Evolutionary conservation across 2,113 vertebrate species (phyloP), one percentile per base, ranked within the genome.

Genomic region (Sebastes schlegelii): DNA sequence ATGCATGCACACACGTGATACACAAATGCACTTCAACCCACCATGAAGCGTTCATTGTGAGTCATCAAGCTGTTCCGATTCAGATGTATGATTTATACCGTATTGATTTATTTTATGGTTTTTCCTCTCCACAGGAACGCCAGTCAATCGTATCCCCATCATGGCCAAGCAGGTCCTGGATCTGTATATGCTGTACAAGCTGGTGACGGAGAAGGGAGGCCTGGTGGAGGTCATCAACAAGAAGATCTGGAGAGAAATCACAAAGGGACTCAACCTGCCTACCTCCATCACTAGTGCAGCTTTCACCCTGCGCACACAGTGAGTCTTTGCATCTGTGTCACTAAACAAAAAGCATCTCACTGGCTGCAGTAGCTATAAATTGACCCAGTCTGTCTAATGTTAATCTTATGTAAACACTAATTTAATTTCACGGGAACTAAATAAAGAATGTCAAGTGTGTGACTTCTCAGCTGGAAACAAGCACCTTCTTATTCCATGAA

Each of bases 221-320:
- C 95, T 99, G 86, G 98, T 99, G 89, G 98, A 99, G 89, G 98
- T 99, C 61, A 99, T 99, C 95, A 99, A 99, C 93, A 99, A 98
- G 94, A 99, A 99, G 90, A 99, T 99, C 91, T 99, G 98, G 98
- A 94, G 98, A 83, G 98, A 99, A 93, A 98, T 99, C 95, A 99
- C 98, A 90, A 99, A 99, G 92, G 98, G 98, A 91, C 96, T 99
- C 77, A 98, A 97, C 87, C 95, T 99, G 83, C 98, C 98, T 85
- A 99, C 98, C 4, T 99, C 98, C 87, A 99, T 99, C 95, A 99
- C 98, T 94, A 99, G 98, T 0, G 98, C 98, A 0, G 98, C 98
- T 0, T 99, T 99, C 89, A 99, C 98, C 0, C 97, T 99, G 72
- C 96, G 98, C 87, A 99, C 98, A 74, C 98, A 99, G 98, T 99